These are phyloP conservation scores for Lordiphosa andalusiaca DNA, from an alignment of 2,888 invertebrate genomes.

Conservation along the genomic window DNA sequence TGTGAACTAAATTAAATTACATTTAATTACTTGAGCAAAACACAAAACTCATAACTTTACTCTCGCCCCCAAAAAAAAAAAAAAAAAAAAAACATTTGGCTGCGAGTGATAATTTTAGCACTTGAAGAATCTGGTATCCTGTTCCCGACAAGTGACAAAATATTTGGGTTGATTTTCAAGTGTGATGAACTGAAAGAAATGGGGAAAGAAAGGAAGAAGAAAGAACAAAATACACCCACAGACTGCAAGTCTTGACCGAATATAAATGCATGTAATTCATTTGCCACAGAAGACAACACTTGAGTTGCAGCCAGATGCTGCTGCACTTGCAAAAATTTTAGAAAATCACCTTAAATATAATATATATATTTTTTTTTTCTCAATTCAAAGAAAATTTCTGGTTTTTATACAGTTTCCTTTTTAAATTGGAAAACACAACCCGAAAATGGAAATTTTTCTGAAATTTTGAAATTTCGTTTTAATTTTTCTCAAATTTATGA, in stretches of 20 bases:
- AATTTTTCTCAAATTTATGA: no score
- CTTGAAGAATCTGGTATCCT: constrained; percentile 32
- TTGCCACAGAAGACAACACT: constrained; percentile 39
- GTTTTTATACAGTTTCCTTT: no score
- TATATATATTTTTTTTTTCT: no score
- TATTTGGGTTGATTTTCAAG: constrained; percentile 64
- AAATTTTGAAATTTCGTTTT: no score
- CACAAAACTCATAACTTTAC: constrained; percentile 54
- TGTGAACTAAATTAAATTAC: constrained; percentile 65
- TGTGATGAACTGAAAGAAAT: constrained; percentile 25
- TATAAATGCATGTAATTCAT: constrained; percentile 64
- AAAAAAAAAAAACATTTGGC: constrained; percentile 30
- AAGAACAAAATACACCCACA: no score
- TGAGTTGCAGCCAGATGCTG: not conserved
- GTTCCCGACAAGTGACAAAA: constrained; percentile 52
- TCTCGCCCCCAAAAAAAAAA: constrained; percentile 31
- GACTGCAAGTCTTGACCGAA: constrained; percentile 53
- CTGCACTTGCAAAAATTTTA: no score
- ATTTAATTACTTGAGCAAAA: constrained; percentile 59
- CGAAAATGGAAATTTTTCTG: no score
- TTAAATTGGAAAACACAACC: no score
- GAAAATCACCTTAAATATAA: no score
- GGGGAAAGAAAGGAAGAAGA: constrained; percentile 16
- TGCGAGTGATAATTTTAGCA: constrained; percentile 25
- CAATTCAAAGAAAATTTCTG: no score